Percentiles rank a stretch among this genome's conserved stretches.
phyloP scores from a whole-genome alignment of 2,888 invertebrate genomes.

The Spodoptera picta region DNA sequence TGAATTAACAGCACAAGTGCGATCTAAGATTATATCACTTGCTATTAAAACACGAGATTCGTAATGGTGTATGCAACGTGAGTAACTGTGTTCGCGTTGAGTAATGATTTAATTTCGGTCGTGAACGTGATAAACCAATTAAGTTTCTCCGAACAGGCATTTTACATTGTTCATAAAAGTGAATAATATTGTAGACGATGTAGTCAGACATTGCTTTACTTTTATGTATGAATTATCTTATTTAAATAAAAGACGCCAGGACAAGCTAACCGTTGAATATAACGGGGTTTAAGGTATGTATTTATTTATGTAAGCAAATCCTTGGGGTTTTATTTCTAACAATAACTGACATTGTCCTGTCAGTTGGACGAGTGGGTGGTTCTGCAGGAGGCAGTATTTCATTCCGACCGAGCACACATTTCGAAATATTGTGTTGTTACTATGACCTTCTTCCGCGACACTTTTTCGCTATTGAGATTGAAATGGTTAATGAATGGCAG shows the following conservation, averaged over 20 bases:
- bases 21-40: slow-evolving; percentile 4
- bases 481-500: slow-evolving; percentile 16
- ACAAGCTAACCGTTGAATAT: slow-evolving; percentile 37
- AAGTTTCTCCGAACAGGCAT: slow-evolving; percentile 11
- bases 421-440: slow-evolving; percentile 62
- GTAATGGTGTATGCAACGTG: slow-evolving; percentile 4
- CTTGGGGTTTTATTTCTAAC: slow-evolving; percentile 70
- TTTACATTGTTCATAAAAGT: slow-evolving; percentile 1
- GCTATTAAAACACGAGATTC: slow-evolving; percentile 4
- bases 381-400: slow-evolving; percentile 78
- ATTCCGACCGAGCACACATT: slow-evolving; percentile 67
- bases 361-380: slow-evolving; percentile 72
- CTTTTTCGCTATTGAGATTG: slow-evolving; percentile 40
- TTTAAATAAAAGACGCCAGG: slow-evolving; percentile 14
- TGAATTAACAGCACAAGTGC: slow-evolving; percentile 18
- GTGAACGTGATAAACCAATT: slow-evolving; percentile 9
- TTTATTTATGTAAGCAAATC: slow-evolving; percentile 58
- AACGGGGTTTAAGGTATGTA: slow-evolving; percentile 28
- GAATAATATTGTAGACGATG: slow-evolving; percentile 5
- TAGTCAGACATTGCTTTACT: no score
- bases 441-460: slow-evolving; percentile 45
- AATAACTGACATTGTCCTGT: slow-evolving; percentile 74
- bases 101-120: slow-evolving; percentile 17
- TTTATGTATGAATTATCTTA: slow-evolving; percentile 8
- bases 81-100: slow-evolving; percentile 18